Evolutionary conservation across 2,888 invertebrate genomes (phyloP).

Genomic region (Sarcophaga caerulescens): DNA sequence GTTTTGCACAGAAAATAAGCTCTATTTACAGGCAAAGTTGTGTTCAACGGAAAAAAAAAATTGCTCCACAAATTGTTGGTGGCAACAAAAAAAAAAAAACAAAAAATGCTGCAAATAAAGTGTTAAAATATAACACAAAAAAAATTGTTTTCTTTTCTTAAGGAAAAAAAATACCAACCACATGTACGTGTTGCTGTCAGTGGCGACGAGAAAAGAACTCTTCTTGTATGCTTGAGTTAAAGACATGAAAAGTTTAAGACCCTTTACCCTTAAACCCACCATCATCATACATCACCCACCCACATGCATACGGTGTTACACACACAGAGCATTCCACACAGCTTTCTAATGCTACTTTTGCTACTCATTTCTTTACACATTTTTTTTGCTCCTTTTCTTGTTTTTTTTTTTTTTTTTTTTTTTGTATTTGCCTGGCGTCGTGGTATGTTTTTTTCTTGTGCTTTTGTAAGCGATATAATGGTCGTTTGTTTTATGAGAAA

Average conservation of each 20-base stretch:
- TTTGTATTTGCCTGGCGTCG: conserved; percentile 35
- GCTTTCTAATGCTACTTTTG: conserved; percentile 29
- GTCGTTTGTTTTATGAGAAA: conserved; percentile 81
- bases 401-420: background rate
- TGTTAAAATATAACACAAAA: conserved; percentile 51
- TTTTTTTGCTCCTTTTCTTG: conserved; percentile 34
- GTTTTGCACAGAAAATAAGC: conserved; percentile 50
- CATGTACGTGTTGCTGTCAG: conserved; percentile 67
- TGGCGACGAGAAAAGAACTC: conserved; percentile 38
- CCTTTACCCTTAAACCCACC: conserved; percentile 31
- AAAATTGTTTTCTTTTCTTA: background rate
- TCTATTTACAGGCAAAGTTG: conserved; percentile 60
- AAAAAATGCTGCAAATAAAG: conserved; percentile 26
- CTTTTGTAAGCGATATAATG: conserved; percentile 76
- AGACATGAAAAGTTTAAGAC: conserved; percentile 38
- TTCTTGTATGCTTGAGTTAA: conserved; percentile 1
- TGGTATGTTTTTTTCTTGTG: conserved; percentile 8
- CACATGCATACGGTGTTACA: background rate
- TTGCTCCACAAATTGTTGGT: conserved; percentile 52
- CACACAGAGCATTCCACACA: conserved; percentile 42
- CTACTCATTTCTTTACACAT: conserved; percentile 29
- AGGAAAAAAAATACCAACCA: conserved; percentile 34
- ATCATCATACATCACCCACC: background rate
- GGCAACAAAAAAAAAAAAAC: background rate
- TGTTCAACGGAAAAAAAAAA: conserved; percentile 16